These are phyloP conservation scores for Doryteuthis pealeii DNA, from an alignment of 1,140 invertebrate species.

Conservation along the genomic window DNA sequence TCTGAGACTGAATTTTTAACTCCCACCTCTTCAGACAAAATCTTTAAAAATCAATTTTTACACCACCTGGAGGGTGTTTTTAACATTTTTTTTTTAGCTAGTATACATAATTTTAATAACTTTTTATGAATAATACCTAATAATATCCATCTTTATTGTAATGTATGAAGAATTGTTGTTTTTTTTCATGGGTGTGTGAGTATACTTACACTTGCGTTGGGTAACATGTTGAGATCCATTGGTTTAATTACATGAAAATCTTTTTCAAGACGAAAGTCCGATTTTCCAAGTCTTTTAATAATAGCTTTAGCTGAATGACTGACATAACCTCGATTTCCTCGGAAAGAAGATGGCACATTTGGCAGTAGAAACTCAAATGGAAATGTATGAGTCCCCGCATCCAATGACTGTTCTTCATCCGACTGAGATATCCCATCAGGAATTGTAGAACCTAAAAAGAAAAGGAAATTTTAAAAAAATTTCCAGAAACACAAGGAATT, in stretches of 20 bases:
- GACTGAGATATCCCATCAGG: constrained; percentile 15
- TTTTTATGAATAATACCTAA: no score
- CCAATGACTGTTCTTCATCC: constrained; percentile 24
- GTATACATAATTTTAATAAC: no score
- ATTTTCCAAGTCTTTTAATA: constrained; percentile 55
- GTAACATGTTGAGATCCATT: constrained; percentile 50
- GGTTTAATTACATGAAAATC: constrained; percentile 52
- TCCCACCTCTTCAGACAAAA: no score
- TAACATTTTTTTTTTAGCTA: no score
- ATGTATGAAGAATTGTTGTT: no score
- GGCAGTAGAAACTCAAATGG: constrained; percentile 61
- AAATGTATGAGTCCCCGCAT: constrained; percentile 59
- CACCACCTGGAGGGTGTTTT: no score
- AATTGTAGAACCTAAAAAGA: neutral
- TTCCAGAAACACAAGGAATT: no score
- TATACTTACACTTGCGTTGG: constrained; percentile 39
- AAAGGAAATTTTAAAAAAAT: no score
- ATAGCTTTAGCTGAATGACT: constrained; percentile 60
- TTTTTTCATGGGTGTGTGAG: no score
- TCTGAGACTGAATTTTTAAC: no score
- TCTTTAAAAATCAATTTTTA: no score
- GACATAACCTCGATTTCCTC: constrained; percentile 60
- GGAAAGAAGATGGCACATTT: constrained; percentile 62
- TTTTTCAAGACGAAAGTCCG: constrained; percentile 43
- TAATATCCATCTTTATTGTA: no score